Conservation (phyloP, 2,888 invertebrate genomes). For the Atherix ibis region DNA sequence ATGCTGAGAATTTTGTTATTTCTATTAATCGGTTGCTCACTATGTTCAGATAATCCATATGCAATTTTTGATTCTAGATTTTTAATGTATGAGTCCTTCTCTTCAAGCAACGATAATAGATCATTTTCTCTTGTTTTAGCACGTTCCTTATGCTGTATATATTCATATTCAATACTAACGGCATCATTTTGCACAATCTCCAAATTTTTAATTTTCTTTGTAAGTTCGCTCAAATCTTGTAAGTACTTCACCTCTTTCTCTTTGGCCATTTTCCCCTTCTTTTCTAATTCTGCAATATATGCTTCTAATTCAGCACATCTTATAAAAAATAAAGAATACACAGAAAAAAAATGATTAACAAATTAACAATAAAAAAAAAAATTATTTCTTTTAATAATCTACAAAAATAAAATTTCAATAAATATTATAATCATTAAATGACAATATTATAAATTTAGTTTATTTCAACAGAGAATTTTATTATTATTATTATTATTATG, state of each 20-base stretch:
- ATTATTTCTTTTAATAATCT: too few relatives aligned
- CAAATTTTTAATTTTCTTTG: slow-evolving; percentile 6
- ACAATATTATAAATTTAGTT: slow-evolving; percentile 1
- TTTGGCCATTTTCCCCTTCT: slow-evolving; percentile 17
- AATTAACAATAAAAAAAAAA: too few relatives aligned
- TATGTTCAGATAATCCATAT: too few relatives aligned
- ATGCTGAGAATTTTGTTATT: too few relatives aligned
- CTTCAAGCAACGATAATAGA: slow-evolving; percentile 34
- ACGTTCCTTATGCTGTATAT: slow-evolving; percentile 36
- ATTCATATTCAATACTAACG: slow-evolving; percentile 34
- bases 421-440: slow-evolving; percentile 3
- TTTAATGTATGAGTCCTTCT: slow-evolving; percentile 21
- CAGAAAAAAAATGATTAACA: slow-evolving; percentile 11
- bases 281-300: slow-evolving; percentile 12
- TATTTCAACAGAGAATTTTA: too few relatives aligned
- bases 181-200: slow-evolving; percentile 17
- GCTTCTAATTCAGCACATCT: slow-evolving; percentile 14
- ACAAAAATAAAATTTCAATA: too few relatives aligned
- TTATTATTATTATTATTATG: too few relatives aligned
- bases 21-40: too few relatives aligned
- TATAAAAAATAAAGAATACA: slow-evolving; percentile 10
- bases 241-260: slow-evolving; percentile 15
- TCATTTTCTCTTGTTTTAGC: slow-evolving; percentile 39
- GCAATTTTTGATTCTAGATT: too few relatives aligned
- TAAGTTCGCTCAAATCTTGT: slow-evolving; percentile 8